Evolutionary conservation across 1,140 invertebrate genomes (phyloP).

Genomic region (Drosophila melanica): DNA sequence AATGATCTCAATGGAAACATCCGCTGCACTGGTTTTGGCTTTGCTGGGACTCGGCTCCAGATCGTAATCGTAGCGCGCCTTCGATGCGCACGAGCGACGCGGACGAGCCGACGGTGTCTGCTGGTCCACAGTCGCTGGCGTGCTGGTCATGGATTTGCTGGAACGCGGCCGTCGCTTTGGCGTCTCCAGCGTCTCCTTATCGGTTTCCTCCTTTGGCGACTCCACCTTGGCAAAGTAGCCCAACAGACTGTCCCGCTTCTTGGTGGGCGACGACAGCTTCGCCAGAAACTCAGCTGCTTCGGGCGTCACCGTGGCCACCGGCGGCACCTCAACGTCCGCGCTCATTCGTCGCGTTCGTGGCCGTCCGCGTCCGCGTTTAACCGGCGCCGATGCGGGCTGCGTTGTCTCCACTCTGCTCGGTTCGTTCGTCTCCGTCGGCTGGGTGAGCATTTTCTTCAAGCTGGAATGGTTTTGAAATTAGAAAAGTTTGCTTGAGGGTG

Average conservation of each 20-base stretch:
- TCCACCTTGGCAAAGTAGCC: conserved; percentile 85
- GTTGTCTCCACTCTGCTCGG: conserved; percentile 16
- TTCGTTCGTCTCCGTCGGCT: conserved; percentile 20
- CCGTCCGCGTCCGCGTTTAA: conserved; percentile 49
- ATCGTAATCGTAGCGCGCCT: conserved; percentile 77
- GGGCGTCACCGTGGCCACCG: conserved; percentile 14
- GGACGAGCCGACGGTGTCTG: conserved; percentile 59
- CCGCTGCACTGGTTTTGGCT: conserved; percentile 33
- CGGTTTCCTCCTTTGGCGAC: conserved; percentile 57
- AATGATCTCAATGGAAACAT: conserved; percentile 55
- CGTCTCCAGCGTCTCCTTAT: conserved; percentile 47
- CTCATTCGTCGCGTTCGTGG: conserved; percentile 47
- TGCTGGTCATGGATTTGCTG: conserved; percentile 25
- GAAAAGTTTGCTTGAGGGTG: neutral
- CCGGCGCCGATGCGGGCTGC: conserved; percentile 33
- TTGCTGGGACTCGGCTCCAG: conserved; percentile 70
- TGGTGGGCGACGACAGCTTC: conserved; percentile 85
- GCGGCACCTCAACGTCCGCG: conserved; percentile 30
- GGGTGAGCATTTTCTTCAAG: conserved; percentile 76
- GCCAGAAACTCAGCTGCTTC: conserved; percentile 67
- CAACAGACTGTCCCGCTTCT: conserved; percentile 86
- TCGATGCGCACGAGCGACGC: conserved; percentile 68
- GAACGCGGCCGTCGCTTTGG: conserved; percentile 51
- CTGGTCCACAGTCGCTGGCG: conserved; percentile 4
- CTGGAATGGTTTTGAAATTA: conserved; percentile 29